Evolutionary conservation across 2,888 invertebrate genomes (phyloP).

Genomic region (Thymelicus sylvestris): DNA sequence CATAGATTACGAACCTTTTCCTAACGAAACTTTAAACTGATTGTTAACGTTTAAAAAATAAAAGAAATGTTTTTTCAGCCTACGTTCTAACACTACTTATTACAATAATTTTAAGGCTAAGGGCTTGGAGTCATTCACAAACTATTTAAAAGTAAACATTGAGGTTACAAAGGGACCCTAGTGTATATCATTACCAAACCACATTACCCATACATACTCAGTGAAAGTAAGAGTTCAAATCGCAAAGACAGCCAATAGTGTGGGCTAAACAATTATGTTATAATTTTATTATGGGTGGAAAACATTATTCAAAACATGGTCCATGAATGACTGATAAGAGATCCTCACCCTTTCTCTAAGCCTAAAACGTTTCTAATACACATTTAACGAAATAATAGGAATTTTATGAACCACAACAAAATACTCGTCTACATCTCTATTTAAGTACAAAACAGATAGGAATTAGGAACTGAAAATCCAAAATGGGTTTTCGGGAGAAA

Average conservation of each 20-base stretch:
- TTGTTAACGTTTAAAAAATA: not conserved
- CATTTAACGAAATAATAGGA: not conserved
- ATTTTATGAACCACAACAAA: conserved; percentile 1
- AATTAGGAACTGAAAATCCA: not conserved
- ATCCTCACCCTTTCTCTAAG: too few relatives aligned
- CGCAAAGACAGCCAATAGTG: too few relatives aligned
- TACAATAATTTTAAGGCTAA: not conserved
- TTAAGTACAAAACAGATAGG: conserved; percentile 2
- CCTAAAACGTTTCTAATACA: not conserved
- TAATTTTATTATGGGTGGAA: too few relatives aligned
- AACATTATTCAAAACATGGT: too few relatives aligned
- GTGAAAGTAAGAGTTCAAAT: too few relatives aligned
- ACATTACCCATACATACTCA: too few relatives aligned
- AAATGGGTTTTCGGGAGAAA: not conserved
- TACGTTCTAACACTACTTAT: not conserved
- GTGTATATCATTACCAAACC: too few relatives aligned
- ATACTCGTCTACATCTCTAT: not conserved
- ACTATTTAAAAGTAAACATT: not conserved
- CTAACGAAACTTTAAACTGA: not conserved
- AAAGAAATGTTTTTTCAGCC: not conserved
- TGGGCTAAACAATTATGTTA: too few relatives aligned
- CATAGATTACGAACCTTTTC: conserved; percentile 3
- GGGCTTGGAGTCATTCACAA: not conserved
- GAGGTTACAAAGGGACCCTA: too few relatives aligned
- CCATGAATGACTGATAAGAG: too few relatives aligned